Evolutionary conservation across 2,888 invertebrate species (phyloP), one percentile per base, ranked within the genome.

Genomic region (Amphipyra tragopoginis): DNA sequence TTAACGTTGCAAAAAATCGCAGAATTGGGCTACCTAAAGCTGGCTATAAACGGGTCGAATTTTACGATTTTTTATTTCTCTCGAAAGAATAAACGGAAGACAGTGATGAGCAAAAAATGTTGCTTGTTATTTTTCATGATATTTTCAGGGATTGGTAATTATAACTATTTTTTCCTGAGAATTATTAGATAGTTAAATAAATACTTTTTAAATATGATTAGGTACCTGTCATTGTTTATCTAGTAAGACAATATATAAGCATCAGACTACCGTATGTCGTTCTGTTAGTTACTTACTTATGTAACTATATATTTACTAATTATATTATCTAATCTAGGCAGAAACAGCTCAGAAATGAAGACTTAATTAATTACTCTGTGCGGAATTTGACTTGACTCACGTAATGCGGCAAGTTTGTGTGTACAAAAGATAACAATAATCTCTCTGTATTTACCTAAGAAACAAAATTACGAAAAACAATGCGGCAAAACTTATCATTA

Each of bases 401-500:
- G 55, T 55, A 57, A 66, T 77, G 70, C 68, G 72, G 58, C 64
- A 77, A 62, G 57, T 57, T 60, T 47, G 42, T 69, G 61, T 62
- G 59, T 50, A 40, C 39, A 49, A 40, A 36, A 65, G 74, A 76
- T 77, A 78, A 72, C 15, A 72, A 55, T 69, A 67, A 36, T 36
- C 64, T 66, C 43, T 61, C 61, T 54, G 60, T 65, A 66, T 77
- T 75, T 72, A 74, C 68, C 61, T 63, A 70, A 72, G 64, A 79
- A 75, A 76, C 59, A 54, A 69, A 72, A 74, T 74, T 74, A 69
- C 72, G 76, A 81, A 80, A 79, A 81, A 74, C 75, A 80, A 80
- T 83, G 79, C 81, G 79, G 75, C 68, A 83, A 72, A 82, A 69
- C 58, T 81, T 82, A 87, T 85, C 82, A 77, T 80, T 84, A 86